A percentile compares a stretch with the other conserved stretches of the same genome.
Conservation (phyloP, 1,140 invertebrate species). For the Sarcophaga bullata region DNA sequence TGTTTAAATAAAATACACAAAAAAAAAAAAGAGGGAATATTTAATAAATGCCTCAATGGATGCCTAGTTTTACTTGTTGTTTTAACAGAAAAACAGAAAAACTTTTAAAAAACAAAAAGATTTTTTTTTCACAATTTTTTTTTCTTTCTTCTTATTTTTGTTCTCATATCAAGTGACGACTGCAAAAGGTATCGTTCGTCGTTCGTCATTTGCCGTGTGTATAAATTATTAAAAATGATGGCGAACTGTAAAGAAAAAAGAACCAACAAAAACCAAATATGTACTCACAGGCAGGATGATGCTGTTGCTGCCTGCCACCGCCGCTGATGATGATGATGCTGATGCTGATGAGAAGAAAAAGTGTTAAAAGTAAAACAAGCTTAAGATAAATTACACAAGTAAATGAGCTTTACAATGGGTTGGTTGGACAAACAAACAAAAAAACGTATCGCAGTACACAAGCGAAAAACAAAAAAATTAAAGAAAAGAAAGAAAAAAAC, state of each 20-base stretch:
- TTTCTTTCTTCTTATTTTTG: not conserved
- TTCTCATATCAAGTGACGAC: constrained; percentile 12
- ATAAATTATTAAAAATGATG: constrained; percentile 2
- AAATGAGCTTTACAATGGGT: constrained; percentile 43
- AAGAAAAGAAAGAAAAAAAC: not conserved
- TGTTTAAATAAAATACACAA: constrained; percentile 5
- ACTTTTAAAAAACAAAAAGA: not conserved
- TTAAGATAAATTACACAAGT: constrained; percentile 48
- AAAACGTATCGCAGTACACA: not conserved
- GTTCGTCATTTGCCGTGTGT: not conserved
- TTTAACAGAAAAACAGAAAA: constrained; percentile 7
- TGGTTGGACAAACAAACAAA: not conserved
- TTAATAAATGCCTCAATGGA: constrained; percentile 37
- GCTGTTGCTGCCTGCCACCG: too few relatives aligned
- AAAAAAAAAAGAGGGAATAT: not conserved
- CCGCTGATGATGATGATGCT: not conserved
- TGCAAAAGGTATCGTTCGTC: not conserved
- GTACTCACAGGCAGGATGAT: too few relatives aligned
- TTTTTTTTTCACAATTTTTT: too few relatives aligned
- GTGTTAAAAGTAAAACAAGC: constrained; percentile 48
- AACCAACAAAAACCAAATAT: too few relatives aligned
- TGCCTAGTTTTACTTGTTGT: not conserved
- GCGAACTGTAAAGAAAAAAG: too few relatives aligned
- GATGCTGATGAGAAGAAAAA: constrained; percentile 22
- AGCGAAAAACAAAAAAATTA: too few relatives aligned